These are phyloP conservation scores for Buphagus erythrorhynchus DNA, from an alignment of 2,797 vertebrate species.

Conservation along the genomic window DNA sequence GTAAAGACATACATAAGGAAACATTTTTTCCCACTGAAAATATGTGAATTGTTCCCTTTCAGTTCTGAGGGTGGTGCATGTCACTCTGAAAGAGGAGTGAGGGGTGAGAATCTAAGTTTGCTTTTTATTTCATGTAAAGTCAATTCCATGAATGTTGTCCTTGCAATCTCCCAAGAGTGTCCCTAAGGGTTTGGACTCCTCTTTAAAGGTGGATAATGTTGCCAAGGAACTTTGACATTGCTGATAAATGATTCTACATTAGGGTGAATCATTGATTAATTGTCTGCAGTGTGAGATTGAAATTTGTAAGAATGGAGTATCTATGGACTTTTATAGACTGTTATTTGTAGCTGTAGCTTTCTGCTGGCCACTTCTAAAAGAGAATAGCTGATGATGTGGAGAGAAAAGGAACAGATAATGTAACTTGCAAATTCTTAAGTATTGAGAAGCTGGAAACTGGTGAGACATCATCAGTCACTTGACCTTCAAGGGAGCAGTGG, in stretches of 20 bases:
- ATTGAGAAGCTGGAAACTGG: not conserved
- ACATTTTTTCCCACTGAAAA: not conserved
- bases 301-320: conserved; percentile 9
- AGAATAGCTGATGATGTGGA: not conserved
- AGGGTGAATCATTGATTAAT: conserved; percentile 44
- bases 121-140: not conserved
- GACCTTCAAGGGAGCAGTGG: conserved; percentile 52
- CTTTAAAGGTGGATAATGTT: conserved; percentile 8
- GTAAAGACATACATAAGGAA: not conserved
- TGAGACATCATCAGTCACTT: conserved; percentile 7
- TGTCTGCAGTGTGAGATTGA: not conserved
- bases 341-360: conserved; percentile 2
- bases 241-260: conserved; percentile 39
- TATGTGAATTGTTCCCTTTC: not conserved
- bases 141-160: not conserved
- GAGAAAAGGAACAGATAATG: not conserved
- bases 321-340: not conserved
- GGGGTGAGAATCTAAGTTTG: not conserved
- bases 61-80: not conserved
- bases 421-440: conserved; percentile 33
- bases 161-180: not conserved
- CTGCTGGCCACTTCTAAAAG: not conserved
- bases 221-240: not conserved
- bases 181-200: not conserved
- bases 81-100: not conserved